Percentiles rank a stretch among this genome's conserved stretches.
phyloP scores from a whole-genome alignment of 2,113 vertebrate species.

The Megalops atlanticus region DNA sequence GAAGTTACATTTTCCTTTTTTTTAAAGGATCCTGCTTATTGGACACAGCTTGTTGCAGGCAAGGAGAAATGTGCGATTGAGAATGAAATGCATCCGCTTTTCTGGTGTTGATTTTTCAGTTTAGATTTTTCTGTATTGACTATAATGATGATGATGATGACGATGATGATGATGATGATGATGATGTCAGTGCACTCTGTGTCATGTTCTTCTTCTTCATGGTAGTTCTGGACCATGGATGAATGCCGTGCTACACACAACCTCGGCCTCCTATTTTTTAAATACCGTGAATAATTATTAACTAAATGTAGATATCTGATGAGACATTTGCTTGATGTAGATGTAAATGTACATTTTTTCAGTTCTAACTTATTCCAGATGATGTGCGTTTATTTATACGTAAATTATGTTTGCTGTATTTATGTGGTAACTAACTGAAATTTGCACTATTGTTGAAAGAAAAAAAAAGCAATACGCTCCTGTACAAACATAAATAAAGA shows the following conservation, averaged over 20 bases:
- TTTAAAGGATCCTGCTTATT: slow-evolving; percentile 69
- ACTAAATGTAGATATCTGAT: slow-evolving; percentile 38
- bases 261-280: slow-evolving; percentile 48
- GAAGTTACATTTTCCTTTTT: slow-evolving; percentile 71
- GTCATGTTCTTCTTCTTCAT: slow-evolving; percentile 14
- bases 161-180: neutral
- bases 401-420: slow-evolving; percentile 64
- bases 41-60: slow-evolving; percentile 32
- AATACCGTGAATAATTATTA: slow-evolving; percentile 20
- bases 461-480: slow-evolving; percentile 79
- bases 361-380: slow-evolving; percentile 56
- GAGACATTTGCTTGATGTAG: slow-evolving; percentile 61
- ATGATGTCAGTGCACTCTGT: slow-evolving; percentile 9
- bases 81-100: slow-evolving; percentile 35
- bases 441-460: slow-evolving; percentile 82
- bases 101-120: slow-evolving; percentile 43
- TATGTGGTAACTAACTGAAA: slow-evolving; percentile 68
- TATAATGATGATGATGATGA: neutral
- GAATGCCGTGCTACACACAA: slow-evolving; percentile 38
- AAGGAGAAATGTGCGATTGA: slow-evolving; percentile 38
- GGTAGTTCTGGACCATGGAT: slow-evolving; percentile 26
- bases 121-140: slow-evolving; percentile 23
- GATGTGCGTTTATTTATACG: slow-evolving; percentile 70
- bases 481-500: slow-evolving; percentile 71
- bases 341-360: slow-evolving; percentile 54